These are phyloP conservation scores for Volucella bombylans DNA, from an alignment of 2,888 invertebrate genomes.

Conservation along the genomic window DNA sequence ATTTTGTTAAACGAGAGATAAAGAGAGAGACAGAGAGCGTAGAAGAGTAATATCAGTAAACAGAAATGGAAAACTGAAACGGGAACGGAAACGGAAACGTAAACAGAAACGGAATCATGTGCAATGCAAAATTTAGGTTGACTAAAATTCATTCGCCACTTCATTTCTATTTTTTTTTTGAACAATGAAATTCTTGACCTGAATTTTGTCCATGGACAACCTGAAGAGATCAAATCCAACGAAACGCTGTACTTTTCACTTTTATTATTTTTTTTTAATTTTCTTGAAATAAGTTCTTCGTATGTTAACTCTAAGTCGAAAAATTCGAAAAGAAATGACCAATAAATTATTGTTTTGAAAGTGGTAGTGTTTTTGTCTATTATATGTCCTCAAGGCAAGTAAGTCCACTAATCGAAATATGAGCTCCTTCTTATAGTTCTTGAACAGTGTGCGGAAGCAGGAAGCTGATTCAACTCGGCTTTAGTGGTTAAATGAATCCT, in stretches of 20 bases:
- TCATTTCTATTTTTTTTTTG: conserved; percentile 25
- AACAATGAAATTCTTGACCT: conserved; percentile 73
- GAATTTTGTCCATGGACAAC: conserved; percentile 68
- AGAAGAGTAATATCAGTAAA: conserved; percentile 5
- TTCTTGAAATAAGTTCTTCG: conserved; percentile 19
- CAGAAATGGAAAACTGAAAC: conserved; percentile 22
- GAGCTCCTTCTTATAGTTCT: too few species aligned
- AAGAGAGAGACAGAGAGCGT: conserved; percentile 2
- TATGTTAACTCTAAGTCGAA: conserved; percentile 63
- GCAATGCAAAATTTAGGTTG: conserved; percentile 75
- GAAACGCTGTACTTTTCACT: conserved; percentile 43
- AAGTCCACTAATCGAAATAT: too few species aligned
- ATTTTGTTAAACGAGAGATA: conserved; percentile 40
- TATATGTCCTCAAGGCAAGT: too few species aligned
- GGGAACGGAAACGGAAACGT: conserved; percentile 14
- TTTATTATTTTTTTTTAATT: conserved; percentile 27
- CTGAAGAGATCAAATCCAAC: conserved; percentile 31
- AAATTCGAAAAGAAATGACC: conserved; percentile 54
- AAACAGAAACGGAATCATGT: conserved; percentile 22
- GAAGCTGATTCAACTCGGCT: too few species aligned
- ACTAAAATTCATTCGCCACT: conserved; percentile 66
- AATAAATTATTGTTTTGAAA: conserved; percentile 72
- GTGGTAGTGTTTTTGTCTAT: too few species aligned
- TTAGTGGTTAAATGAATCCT: too few species aligned
- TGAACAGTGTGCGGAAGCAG: too few species aligned